These are phyloP conservation scores for Bugula neritina DNA, from an alignment of 2,888 invertebrate genomes.

Conservation along the genomic window DNA sequence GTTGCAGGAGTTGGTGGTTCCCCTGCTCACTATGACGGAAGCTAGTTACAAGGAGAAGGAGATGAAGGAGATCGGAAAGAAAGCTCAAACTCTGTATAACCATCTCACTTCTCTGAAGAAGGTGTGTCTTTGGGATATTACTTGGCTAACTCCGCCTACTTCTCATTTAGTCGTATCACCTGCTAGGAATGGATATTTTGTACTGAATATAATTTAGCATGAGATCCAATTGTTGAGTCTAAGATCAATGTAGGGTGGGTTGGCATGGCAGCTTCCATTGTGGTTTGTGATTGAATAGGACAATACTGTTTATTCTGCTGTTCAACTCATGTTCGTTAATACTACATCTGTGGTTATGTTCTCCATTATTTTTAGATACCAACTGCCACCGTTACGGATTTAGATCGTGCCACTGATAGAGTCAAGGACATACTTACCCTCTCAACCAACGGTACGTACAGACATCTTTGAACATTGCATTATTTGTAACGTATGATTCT, in stretches of 20 bases:
- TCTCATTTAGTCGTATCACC: too few relatives aligned
- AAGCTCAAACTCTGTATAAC: slow-evolving; percentile 34
- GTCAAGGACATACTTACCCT: background rate
- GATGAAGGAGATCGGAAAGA: slow-evolving; percentile 33
- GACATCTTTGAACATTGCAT: background rate
- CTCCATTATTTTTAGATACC: slow-evolving; percentile 8
- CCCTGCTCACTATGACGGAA: slow-evolving; percentile 36
- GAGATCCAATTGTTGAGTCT: too few relatives aligned
- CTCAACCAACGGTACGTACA: slow-evolving; percentile 15
- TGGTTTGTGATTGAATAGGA: too few relatives aligned
- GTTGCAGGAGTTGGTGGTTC: slow-evolving; percentile 37
- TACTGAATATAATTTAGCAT: too few relatives aligned
- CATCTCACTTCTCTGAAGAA: slow-evolving; percentile 35
- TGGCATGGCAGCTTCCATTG: too few relatives aligned
- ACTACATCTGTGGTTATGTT: too few relatives aligned
- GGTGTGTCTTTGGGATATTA: too few relatives aligned
- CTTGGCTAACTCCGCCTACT: too few relatives aligned
- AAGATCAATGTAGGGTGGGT: too few relatives aligned
- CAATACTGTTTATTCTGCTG: too few relatives aligned
- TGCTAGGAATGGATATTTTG: too few relatives aligned
- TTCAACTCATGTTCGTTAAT: too few relatives aligned
- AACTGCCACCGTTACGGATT: background rate
- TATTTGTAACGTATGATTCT: background rate
- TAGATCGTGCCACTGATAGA: background rate
- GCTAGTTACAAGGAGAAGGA: slow-evolving; percentile 34